Evolutionary conservation across 2,888 invertebrate genomes (phyloP).

Genomic region (Cantharis flavilabris): DNA sequence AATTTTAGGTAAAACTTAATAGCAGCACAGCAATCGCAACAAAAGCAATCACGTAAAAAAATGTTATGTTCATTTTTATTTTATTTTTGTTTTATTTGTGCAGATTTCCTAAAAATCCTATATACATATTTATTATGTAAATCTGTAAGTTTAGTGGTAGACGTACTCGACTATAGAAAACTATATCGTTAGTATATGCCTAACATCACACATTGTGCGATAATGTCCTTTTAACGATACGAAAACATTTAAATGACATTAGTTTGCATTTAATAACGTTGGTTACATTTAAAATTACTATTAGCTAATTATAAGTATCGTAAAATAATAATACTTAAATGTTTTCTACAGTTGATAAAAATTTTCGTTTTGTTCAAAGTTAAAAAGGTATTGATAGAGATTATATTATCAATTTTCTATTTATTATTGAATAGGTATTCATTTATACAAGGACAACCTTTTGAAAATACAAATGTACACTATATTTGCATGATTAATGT

Average conservation of each 20-base stretch:
- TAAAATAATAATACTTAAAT: neutral
- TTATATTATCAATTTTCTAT: neutral
- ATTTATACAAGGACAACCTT: constrained; percentile 2
- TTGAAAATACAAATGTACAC: constrained; percentile 7
- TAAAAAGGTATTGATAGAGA: neutral
- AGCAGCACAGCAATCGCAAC: neutral
- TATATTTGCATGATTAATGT: constrained; percentile 17
- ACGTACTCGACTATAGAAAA: neutral
- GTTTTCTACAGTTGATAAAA: too few relatives aligned
- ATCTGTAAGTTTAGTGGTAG: neutral
- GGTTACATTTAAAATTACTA: neutral
- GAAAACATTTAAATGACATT: neutral
- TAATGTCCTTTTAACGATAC: neutral
- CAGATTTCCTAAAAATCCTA: neutral
- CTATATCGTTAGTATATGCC: neutral
- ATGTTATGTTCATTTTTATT: neutral
- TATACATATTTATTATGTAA: neutral
- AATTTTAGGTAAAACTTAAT: neutral
- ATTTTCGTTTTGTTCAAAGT: neutral
- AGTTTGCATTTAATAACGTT: neutral
- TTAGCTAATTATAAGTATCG: neutral
- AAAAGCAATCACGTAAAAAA: neutral
- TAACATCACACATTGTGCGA: neutral
- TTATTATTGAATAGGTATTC: neutral
- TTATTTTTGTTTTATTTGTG: neutral